A percentile compares a stretch with the other conserved stretches of the same genome.
These are phyloP conservation scores for Calliphora vicina DNA, from an alignment of 1,140 invertebrate species.

Conservation along the genomic window DNA sequence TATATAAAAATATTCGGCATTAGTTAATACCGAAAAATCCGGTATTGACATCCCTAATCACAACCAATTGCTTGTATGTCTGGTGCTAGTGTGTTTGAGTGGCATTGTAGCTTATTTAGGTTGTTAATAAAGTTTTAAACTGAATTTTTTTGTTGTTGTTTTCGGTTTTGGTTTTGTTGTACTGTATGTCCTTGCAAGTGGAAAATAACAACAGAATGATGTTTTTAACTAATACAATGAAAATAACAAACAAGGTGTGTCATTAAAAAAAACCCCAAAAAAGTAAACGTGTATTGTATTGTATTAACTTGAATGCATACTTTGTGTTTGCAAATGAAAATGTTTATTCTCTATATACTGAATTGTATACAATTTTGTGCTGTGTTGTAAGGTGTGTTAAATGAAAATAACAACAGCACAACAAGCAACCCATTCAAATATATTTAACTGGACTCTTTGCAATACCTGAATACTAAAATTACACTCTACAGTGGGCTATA, in stretches of 20 bases:
- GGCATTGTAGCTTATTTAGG: conserved; percentile 8
- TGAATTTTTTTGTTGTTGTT: background rate
- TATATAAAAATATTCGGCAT: too few relatives aligned
- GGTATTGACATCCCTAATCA: too few relatives aligned
- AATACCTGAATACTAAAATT: background rate
- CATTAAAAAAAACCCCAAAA: background rate
- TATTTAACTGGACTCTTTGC: background rate
- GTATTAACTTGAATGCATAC: background rate
- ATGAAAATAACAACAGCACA: background rate
- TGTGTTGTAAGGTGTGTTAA: background rate
- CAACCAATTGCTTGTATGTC: background rate
- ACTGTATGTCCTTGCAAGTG: background rate
- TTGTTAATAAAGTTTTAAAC: conserved; percentile 28
- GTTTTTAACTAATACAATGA: conserved; percentile 15
- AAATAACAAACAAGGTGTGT: conserved; percentile 4
- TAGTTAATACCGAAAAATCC: too few relatives aligned
- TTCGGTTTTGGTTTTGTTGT: background rate
- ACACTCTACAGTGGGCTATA: background rate
- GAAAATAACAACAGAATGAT: conserved; percentile 26
- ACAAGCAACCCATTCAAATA: background rate
- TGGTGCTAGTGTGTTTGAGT: too few relatives aligned
- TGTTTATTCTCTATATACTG: background rate
- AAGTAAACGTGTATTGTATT: background rate
- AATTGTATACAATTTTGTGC: background rate
- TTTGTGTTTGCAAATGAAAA: background rate